These are phyloP conservation scores for Pseudopipra pipra DNA, from an alignment of 2,113 vertebrate species.

Conservation along the genomic window DNA sequence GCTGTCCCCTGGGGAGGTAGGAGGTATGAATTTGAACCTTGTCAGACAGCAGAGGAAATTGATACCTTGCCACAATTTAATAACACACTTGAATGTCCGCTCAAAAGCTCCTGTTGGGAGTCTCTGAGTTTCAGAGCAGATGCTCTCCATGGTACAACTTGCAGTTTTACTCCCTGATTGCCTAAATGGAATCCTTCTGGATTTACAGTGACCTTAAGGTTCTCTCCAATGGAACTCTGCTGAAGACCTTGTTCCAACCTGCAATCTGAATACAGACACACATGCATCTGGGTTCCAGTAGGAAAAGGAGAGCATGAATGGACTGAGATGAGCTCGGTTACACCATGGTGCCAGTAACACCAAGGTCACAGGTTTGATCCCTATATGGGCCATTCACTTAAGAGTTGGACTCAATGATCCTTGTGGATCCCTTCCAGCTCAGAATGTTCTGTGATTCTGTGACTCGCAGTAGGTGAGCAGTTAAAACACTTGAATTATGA, in stretches of 20 bases:
- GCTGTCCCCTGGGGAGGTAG: background rate
- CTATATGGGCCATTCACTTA: background rate
- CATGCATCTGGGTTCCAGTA: background rate
- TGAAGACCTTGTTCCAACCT: background rate
- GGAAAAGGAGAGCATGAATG: background rate
- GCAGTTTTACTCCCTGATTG: background rate
- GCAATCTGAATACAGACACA: background rate
- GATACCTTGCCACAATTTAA: background rate
- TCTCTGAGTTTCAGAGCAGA: background rate
- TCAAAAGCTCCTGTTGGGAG: background rate
- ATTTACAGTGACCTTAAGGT: background rate
- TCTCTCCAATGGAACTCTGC: background rate
- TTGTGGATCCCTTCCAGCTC: background rate
- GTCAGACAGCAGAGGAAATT: background rate
- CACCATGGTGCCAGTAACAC: background rate
- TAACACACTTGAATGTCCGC: background rate
- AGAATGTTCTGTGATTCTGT: background rate
- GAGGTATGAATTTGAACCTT: constrained; percentile 21
- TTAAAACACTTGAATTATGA: background rate
- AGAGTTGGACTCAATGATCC: background rate
- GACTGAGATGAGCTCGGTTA: background rate
- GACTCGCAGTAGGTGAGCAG: background rate
- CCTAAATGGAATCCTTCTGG: background rate
- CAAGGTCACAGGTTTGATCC: no score
- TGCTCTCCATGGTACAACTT: background rate